Evolutionary conservation across 2,888 invertebrate species (phyloP).

Genomic region (Rhodophaea formosa): DNA sequence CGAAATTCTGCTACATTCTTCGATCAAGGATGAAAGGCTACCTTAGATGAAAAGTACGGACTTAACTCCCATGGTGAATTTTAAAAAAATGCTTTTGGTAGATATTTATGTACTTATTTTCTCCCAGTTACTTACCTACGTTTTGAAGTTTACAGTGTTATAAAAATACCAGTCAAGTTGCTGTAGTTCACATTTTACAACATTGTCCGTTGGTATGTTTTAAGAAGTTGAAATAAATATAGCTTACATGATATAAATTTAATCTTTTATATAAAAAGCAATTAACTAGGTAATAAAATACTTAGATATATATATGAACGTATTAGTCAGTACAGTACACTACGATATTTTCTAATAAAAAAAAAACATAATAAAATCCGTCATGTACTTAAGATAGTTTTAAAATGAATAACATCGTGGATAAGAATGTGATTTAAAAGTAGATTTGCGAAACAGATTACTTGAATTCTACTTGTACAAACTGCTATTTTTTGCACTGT

Average conservation of each 20-base stretch:
- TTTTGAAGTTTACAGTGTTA: not conserved
- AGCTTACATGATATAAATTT: slow-evolving; percentile 12
- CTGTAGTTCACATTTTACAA: not conserved
- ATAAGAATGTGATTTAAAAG: not conserved
- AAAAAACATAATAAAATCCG: slow-evolving; percentile 26
- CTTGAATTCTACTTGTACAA: slow-evolving; percentile 11
- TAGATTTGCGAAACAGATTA: not conserved
- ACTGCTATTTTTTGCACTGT: slow-evolving; percentile 23
- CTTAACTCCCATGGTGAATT: not conserved
- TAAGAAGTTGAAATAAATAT: slow-evolving; percentile 5
- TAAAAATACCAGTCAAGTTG: not conserved
- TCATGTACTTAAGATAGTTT: slow-evolving; percentile 21
- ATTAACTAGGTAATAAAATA: slow-evolving; percentile 35
- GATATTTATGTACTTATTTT: not conserved
- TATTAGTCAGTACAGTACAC: slow-evolving; percentile 21
- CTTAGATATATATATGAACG: slow-evolving; percentile 30
- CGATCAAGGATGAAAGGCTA: too few species aligned
- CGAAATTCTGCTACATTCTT: too few species aligned
- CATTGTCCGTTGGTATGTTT: not conserved
- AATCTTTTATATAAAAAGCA: slow-evolving; percentile 35
- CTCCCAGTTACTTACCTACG: not conserved
- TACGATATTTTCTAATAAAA: slow-evolving; percentile 32
- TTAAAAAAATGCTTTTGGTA: not conserved
- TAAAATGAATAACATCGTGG: not conserved
- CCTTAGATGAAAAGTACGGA: too few species aligned